These are phyloP conservation scores for Geococcyx californianus DNA, from an alignment of 2,113 vertebrate species.

Conservation along the genomic window DNA sequence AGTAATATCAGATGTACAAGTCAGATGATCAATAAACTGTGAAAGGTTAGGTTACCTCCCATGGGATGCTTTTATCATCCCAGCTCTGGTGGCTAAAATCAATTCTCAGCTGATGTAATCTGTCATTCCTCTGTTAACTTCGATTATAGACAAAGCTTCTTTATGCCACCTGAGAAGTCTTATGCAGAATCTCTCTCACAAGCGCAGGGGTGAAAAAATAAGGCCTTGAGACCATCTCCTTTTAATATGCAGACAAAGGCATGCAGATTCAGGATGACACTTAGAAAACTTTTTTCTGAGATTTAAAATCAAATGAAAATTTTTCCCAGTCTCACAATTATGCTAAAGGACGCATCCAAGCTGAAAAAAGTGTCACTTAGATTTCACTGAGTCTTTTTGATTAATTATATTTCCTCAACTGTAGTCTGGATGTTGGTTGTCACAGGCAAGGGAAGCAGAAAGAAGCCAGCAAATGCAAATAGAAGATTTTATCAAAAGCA, in stretches of 20 bases:
- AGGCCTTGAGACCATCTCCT: background rate
- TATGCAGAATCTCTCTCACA: background rate
- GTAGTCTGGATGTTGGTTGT: background rate
- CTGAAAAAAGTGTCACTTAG: background rate
- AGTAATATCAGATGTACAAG: background rate
- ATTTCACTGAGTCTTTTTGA: background rate
- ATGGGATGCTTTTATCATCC: slow-evolving; percentile 13
- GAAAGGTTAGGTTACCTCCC: slow-evolving; percentile 11
- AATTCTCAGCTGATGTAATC: background rate
- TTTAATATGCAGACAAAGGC: background rate
- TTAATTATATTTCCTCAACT: background rate
- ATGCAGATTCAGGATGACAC: background rate
- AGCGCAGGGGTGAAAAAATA: background rate
- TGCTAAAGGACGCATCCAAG: background rate
- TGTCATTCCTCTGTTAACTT: background rate
- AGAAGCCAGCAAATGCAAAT: background rate
- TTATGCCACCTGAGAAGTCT: background rate
- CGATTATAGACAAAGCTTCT: background rate
- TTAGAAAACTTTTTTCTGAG: background rate
- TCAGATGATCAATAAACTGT: slow-evolving; percentile 25
- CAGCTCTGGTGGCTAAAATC: background rate
- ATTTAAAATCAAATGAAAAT: background rate
- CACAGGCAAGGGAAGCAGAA: background rate
- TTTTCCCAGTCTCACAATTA: background rate
- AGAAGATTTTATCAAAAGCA: background rate